Percentiles rank a stretch among this genome's conserved stretches.
phyloP scores from a whole-genome alignment of 2,113 vertebrate species.

The Suncus etruscus region DNA sequence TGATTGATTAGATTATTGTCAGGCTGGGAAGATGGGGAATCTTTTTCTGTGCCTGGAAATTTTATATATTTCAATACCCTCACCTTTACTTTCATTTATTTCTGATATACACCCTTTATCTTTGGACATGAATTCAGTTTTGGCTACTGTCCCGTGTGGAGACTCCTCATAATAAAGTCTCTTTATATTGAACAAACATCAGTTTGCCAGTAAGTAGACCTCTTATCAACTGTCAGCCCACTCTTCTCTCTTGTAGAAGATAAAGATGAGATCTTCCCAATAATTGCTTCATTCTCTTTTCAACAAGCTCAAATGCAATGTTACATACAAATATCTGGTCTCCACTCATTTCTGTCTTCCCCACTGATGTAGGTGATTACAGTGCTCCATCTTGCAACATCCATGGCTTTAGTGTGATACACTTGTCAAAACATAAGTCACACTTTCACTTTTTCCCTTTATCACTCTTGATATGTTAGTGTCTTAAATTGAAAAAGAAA shows the following conservation, averaged over 20 bases:
- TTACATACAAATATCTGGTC: background rate
- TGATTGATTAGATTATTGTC: background rate
- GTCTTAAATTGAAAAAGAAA: background rate
- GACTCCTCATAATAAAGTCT: background rate
- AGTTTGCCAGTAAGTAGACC: background rate
- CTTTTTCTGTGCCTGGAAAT: too few species aligned
- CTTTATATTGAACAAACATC: background rate
- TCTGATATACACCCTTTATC: rapidly evolving
- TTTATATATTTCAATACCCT: background rate
- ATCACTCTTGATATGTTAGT: background rate
- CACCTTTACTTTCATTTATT: background rate
- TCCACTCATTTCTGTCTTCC: background rate
- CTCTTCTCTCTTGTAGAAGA: slow-evolving; percentile 19
- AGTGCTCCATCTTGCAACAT: background rate
- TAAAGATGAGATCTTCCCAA: background rate
- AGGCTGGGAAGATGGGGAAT: too few species aligned
- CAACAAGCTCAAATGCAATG: background rate
- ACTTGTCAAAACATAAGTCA: background rate
- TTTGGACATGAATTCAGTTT: slow-evolving; percentile 14
- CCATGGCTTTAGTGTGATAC: background rate
- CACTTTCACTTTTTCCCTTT: background rate
- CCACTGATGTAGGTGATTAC: too few species aligned
- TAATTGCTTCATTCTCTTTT: background rate
- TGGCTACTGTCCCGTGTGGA: background rate
- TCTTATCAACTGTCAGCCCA: background rate